Evolutionary conservation across 2,113 vertebrate genomes (phyloP).

Genomic region (Oenanthe oenanthe): DNA sequence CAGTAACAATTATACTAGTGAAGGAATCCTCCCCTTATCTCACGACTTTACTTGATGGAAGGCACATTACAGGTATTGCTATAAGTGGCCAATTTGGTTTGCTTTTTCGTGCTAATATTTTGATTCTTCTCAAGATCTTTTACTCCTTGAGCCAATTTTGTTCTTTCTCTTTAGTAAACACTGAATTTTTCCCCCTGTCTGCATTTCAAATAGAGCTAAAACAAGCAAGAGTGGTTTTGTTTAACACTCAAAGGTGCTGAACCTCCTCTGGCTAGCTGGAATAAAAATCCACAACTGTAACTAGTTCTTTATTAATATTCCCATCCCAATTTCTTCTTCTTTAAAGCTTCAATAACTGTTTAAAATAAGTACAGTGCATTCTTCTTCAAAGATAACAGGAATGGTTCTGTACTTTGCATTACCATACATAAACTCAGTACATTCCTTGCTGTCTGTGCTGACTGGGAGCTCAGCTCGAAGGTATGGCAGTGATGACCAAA

Average conservation of each 20-base stretch:
- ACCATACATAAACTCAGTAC: neutral
- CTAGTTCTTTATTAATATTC: slow-evolving; percentile 28
- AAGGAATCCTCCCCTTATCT: neutral
- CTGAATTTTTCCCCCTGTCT: neutral
- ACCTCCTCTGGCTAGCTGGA: slow-evolving; percentile 45
- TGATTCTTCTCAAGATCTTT: neutral
- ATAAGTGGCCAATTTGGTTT: neutral
- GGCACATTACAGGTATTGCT: neutral
- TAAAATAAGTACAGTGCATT: slow-evolving; percentile 2
- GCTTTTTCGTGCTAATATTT: neutral
- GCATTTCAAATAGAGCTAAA: slow-evolving; percentile 36
- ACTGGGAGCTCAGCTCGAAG: neutral
- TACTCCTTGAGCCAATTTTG: neutral
- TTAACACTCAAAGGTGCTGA: slow-evolving; percentile 31
- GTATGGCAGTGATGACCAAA: neutral
- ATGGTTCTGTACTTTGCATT: slow-evolving; percentile 4
- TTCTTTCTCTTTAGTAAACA: slow-evolving; percentile 19
- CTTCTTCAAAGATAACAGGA: slow-evolving; percentile 19
- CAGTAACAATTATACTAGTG: neutral
- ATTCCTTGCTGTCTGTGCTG: neutral
- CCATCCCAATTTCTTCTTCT: neutral
- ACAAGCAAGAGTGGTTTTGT: neutral
- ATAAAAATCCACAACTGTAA: slow-evolving; percentile 43
- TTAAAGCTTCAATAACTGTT: slow-evolving; percentile 9
- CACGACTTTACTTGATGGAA: neutral